phyloP scores from a whole-genome alignment of 2,797 vertebrate genomes.

The Sternarchorhynchus goeldii region DNA sequence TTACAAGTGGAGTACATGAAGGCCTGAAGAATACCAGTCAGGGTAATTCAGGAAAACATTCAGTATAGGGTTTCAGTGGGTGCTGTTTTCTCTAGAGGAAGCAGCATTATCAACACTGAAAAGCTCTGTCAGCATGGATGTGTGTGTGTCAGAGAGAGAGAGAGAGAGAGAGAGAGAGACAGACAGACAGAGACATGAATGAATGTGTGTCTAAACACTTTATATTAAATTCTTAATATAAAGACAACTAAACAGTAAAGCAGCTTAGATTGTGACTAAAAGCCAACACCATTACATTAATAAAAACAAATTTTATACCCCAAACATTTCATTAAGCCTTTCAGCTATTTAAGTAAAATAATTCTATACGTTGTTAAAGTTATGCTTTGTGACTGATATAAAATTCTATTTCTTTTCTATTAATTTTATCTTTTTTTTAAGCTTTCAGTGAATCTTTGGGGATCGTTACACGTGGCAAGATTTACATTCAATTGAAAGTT shows the following conservation, averaged over 20 bases:
- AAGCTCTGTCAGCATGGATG: constrained; percentile 25
- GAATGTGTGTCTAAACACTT: neutral
- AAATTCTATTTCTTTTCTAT: no score
- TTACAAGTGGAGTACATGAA: constrained; percentile 30
- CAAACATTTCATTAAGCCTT: no score
- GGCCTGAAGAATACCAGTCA: constrained; percentile 30
- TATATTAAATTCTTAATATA: neutral
- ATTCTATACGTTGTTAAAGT: neutral
- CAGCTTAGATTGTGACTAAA: neutral
- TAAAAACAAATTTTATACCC: no score
- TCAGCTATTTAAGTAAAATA: neutral
- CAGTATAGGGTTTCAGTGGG: constrained; percentile 31
- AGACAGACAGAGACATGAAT: neutral
- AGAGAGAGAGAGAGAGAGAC: no score
- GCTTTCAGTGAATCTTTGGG: neutral
- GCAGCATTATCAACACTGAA: constrained; percentile 28
- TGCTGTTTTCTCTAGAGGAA: constrained; percentile 28
- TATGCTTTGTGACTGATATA: neutral
- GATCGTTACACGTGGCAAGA: neutral
- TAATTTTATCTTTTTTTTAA: neutral
- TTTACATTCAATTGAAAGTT: constrained; percentile 8
- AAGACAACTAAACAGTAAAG: no score
- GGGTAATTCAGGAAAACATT: constrained; percentile 40
- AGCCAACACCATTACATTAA: neutral
- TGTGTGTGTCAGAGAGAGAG: neutral